Percentiles rank a stretch among this genome's conserved stretches.
These are phyloP conservation scores for Rhagoletis pomonella DNA, from an alignment of 1,140 invertebrate genomes.

Conservation along the genomic window DNA sequence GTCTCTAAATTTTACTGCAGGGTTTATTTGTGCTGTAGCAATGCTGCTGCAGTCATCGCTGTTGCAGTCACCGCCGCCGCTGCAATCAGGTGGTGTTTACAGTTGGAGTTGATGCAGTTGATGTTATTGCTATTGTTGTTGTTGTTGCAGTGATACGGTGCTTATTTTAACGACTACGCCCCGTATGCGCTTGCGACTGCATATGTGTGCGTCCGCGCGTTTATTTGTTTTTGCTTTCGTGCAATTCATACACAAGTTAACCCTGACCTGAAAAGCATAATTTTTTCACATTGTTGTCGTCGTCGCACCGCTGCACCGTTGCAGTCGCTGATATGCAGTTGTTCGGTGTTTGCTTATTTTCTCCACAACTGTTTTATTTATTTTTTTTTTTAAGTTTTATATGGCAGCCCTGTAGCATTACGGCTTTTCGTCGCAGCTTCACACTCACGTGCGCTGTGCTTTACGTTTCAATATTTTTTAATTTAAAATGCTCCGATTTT, in stretches of 20 bases:
- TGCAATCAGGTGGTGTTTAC: conserved; percentile 29
- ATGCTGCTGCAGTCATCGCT: neutral
- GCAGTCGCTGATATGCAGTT: conserved; percentile 2
- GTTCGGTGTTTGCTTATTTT: conserved; percentile 15
- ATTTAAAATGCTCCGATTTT: neutral
- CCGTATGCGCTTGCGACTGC: neutral
- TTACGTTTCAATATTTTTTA: too few relatives aligned
- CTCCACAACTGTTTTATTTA: too few relatives aligned
- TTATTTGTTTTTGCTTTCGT: conserved; percentile 24
- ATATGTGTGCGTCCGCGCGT: neutral
- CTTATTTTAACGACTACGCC: conserved; percentile 18
- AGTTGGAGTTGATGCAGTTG: conserved; percentile 39
- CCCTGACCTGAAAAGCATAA: conserved; percentile 70
- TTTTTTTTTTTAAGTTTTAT: neutral
- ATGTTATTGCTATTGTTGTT: neutral
- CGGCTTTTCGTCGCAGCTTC: conserved; percentile 16
- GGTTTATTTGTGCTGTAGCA: neutral
- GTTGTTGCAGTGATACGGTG: conserved; percentile 38
- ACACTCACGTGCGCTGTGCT: neutral
- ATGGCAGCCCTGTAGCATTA: neutral
- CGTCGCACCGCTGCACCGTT: neutral
- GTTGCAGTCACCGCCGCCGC: neutral
- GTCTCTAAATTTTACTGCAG: neutral
- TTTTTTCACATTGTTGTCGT: conserved; percentile 53
- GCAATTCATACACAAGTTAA: conserved; percentile 66